Conservation (phyloP, 2,113 vertebrate species). For the Cephalopholis sonnerati region DNA sequence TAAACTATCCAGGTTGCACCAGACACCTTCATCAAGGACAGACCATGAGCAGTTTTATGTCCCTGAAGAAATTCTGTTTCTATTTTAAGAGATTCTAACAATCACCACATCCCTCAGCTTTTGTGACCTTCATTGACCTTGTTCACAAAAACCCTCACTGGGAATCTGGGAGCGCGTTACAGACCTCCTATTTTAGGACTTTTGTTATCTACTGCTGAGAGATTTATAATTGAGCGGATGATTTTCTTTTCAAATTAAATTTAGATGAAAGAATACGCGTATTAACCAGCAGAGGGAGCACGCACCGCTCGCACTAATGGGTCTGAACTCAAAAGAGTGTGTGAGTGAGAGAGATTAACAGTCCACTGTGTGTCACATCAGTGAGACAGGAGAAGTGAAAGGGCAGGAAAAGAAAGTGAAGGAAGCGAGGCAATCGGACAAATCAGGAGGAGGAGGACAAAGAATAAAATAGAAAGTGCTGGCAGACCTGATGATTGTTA, state of each 20-base stretch:
- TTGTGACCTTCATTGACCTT: constrained; percentile 35
- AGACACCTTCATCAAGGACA: constrained; percentile 46
- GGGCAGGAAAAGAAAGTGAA: constrained; percentile 40
- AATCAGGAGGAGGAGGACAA: constrained; percentile 26
- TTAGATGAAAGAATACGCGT: constrained; percentile 19
- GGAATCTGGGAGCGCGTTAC: not conserved
- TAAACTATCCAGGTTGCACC: constrained; percentile 23
- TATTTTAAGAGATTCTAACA: constrained; percentile 26
- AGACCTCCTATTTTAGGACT: not conserved
- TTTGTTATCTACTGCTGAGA: constrained; percentile 1
- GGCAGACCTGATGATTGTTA: constrained; percentile 48
- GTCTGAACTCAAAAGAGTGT: constrained; percentile 12
- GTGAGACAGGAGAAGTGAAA: constrained; percentile 35
- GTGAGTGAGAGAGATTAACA: constrained; percentile 4
- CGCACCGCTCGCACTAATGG: constrained; percentile 31
- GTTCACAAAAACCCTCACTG: not conserved
- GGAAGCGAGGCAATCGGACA: constrained; percentile 28
- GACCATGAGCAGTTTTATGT: not conserved
- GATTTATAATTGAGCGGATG: not conserved
- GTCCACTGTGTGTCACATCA: constrained; percentile 53
- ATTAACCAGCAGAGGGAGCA: constrained; percentile 79
- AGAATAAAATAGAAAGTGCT: constrained; percentile 19
- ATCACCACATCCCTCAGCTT: constrained; percentile 3
- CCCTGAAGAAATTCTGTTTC: constrained; percentile 13
- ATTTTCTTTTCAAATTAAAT: constrained; percentile 15